phyloP scores from a whole-genome alignment of 2,797 vertebrate species.

The Rallus crepitans region DNA sequence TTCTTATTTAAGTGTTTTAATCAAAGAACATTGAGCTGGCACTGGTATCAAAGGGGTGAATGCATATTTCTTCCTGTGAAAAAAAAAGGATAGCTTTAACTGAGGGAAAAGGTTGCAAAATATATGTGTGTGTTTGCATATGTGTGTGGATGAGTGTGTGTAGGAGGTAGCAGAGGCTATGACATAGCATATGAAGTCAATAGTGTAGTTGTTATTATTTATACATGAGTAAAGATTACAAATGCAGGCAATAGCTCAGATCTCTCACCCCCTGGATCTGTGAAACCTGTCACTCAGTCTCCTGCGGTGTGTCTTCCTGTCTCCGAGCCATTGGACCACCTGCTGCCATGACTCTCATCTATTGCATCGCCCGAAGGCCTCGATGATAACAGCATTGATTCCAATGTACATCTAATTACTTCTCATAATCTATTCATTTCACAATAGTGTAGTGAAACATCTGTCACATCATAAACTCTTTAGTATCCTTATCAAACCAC shows the following conservation, averaged over 20 bases:
- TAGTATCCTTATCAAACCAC: constrained; percentile 89
- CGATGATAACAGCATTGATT: constrained; percentile 99
- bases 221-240: constrained; percentile 90
- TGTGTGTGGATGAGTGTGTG: background rate
- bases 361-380: constrained; percentile 91
- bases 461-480: constrained; percentile 96
- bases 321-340: constrained; percentile 88
- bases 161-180: constrained; percentile 77
- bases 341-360: constrained; percentile 90
- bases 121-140: background rate
- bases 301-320: constrained; percentile 89
- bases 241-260: constrained; percentile 89
- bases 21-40: constrained; percentile 60
- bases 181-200: constrained; percentile 87
- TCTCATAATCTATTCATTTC: constrained; percentile 99
- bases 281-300: constrained; percentile 90
- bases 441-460: constrained; percentile 96
- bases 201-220: constrained; percentile 88
- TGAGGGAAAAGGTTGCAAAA: constrained; percentile 56
- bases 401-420: constrained; percentile 99
- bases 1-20: constrained; percentile 62
- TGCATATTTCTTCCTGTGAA: constrained; percentile 38
- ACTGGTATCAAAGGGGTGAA: constrained; percentile 28
- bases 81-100: constrained; percentile 54
- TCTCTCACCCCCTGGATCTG: constrained; percentile 89